Evolutionary conservation across 1,140 invertebrate species (phyloP).

Genomic region (Triops cancriformis): DNA sequence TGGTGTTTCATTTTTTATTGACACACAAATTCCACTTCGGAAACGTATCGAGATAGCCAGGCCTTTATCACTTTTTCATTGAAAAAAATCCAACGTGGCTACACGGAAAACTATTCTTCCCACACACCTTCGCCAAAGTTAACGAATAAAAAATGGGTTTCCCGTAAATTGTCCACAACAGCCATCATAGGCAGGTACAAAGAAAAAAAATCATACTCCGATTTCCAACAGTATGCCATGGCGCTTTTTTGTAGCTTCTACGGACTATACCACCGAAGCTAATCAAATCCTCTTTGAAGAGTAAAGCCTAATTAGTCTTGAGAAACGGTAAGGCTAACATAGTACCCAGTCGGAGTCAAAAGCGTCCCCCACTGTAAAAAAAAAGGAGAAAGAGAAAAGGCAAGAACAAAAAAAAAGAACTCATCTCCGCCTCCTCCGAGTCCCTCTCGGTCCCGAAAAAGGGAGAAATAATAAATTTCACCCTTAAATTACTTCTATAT

Average conservation of each 20-base stretch:
- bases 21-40: not conserved
- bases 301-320: conserved; percentile 4
- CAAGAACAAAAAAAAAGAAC: not conserved
- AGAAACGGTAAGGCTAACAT: not conserved
- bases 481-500: conserved; percentile 7
- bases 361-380: too few relatives aligned
- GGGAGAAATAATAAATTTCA: not conserved
- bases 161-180: not conserved
- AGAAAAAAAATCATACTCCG: too few relatives aligned
- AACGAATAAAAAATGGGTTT: not conserved
- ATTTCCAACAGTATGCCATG: too few relatives aligned
- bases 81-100: not conserved
- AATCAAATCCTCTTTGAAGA: not conserved
- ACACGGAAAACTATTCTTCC: not conserved
- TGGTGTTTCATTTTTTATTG: not conserved
- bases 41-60: not conserved
- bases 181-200: not conserved
- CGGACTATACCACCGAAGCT: not conserved
- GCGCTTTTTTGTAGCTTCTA: not conserved
- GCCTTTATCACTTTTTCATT: not conserved
- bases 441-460: not conserved
- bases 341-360: too few relatives aligned
- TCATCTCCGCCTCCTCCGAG: not conserved
- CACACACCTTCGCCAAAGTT: not conserved
- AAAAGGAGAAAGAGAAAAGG: not conserved